Evolutionary conservation across 1,140 invertebrate genomes (phyloP), one percentile per base, ranked within the genome.

Genomic region (Ctenoplectra terminalis): DNA sequence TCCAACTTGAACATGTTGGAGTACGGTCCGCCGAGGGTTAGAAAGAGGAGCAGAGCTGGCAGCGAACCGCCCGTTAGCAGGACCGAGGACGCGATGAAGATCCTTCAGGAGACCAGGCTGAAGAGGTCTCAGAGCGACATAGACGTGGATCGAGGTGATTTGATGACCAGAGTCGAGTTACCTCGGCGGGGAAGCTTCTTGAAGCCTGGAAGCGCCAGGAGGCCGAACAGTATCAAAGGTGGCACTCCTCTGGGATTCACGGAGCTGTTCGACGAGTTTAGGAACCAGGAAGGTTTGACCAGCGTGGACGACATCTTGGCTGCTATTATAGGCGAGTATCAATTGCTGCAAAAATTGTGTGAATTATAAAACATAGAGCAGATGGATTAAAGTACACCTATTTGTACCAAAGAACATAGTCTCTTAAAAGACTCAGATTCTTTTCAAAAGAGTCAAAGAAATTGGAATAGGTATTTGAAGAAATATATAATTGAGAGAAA

Each of bases 261-360:
- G 77, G 97, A 97, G 93, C 93, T 97, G 69, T 97, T 97, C 92
- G 96, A 97, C 90, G 97, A 97, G 94, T 96, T 98, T 87, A 95
- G 96, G 76, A 95, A 97, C 82, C 97, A 98, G 93, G 97, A 98
- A 92, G 97, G 97, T 83, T 94, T 98, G 37, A 96, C 97, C 88
- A 98, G 96, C 70, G 96, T 98, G 92, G 97, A 98, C 91, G 97
- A 98, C 89, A 98, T 98, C 73, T 94, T 98, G 23, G 96, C 96
- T 85, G 96, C 96, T 84, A 98, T 98, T 87, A 97, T 98, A 81
- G 93, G 93, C 93, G 71, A 70, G 37, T 46, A 74, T 15, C 48
- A 11, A 50, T 20, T 13, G 0, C n/a, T n/a, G n/a, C n/a, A n/a
- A n/a, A n/a, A n/a, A n/a, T n/a, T n/a, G n/a, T n/a, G n/a, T n/a